Conservation (phyloP, 2,113 vertebrate species). For the Pangasianodon gigas region DNA sequence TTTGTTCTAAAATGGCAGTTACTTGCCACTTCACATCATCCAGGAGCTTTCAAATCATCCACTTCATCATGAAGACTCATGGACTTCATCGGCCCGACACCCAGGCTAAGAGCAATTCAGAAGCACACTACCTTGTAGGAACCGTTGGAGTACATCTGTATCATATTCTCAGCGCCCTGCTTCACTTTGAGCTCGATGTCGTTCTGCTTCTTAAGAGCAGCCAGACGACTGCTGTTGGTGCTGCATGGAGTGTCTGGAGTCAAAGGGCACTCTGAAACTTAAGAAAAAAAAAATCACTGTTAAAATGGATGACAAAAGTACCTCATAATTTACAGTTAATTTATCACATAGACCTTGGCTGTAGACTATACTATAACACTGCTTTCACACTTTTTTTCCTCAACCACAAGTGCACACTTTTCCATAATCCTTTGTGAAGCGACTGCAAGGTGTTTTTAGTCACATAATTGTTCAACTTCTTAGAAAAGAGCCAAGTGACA, state of each 20-base stretch:
- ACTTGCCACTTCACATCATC: background rate
- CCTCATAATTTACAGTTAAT: background rate
- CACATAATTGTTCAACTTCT: background rate
- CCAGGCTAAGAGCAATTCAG: background rate
- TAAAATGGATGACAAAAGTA: background rate
- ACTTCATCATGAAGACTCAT: background rate
- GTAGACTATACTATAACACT: background rate
- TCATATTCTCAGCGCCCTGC: constrained; percentile 91
- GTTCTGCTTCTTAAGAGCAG: constrained; percentile 85
- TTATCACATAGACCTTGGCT: background rate
- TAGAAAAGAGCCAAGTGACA: background rate
- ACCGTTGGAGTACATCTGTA: constrained; percentile 91
- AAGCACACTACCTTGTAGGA: constrained; percentile 81
- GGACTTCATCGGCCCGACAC: background rate
- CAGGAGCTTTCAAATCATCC: background rate
- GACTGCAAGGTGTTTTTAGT: background rate
- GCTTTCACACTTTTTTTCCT: background rate
- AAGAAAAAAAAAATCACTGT: background rate
- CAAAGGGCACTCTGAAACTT: constrained; percentile 78
- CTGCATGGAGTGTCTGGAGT: constrained; percentile 86
- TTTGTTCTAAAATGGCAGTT: constrained; percentile 8
- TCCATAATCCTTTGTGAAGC: background rate
- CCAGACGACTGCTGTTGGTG: constrained; percentile 80
- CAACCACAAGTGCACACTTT: background rate
- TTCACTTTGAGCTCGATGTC: constrained; percentile 92